Percentiles rank a stretch among this genome's conserved stretches.
phyloP scores from a whole-genome alignment of 2,113 vertebrate genomes.

The Dicentrarchus labrax region DNA sequence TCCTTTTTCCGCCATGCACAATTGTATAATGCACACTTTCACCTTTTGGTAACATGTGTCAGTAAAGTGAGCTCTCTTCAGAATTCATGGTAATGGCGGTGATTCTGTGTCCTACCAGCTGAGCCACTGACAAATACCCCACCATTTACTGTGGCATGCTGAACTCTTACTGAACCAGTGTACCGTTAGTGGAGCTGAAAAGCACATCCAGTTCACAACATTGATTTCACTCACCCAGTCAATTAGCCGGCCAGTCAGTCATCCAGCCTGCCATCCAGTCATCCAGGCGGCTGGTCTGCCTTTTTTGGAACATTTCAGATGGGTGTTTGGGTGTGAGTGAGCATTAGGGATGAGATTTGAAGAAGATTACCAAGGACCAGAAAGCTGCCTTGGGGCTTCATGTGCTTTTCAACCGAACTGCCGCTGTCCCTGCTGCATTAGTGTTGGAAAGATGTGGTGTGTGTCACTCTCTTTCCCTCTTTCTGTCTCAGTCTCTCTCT shows the following conservation, averaged over 20 bases:
- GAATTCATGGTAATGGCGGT: neutral
- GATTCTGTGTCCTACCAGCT: conserved; percentile 40
- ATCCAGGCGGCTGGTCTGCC: conserved; percentile 30
- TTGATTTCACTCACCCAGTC: conserved; percentile 72
- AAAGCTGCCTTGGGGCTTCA: conserved; percentile 62
- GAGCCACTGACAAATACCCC: conserved; percentile 48
- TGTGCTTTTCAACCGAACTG: conserved; percentile 59
- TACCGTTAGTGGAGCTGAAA: conserved; percentile 60
- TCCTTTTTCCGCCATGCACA: neutral
- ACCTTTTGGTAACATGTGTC: conserved; percentile 3
- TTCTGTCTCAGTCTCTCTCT: conserved; percentile 31
- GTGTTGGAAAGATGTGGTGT: conserved; percentile 48
- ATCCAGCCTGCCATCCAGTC: conserved; percentile 39
- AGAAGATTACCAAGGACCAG: conserved; percentile 70
- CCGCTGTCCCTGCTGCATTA: conserved; percentile 63
- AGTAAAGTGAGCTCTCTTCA: conserved; percentile 6
- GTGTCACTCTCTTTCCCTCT: conserved; percentile 35
- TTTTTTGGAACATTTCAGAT: conserved; percentile 60
- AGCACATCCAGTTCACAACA: conserved; percentile 73
- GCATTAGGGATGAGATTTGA: conserved; percentile 73
- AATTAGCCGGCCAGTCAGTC: conserved; percentile 56
- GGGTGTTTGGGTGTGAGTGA: conserved; percentile 76
- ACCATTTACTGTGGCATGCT: conserved; percentile 57
- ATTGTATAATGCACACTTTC: neutral
- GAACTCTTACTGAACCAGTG: conserved; percentile 72